Conservation (phyloP, 2,113 vertebrate genomes). For the Labeo catla region DNA sequence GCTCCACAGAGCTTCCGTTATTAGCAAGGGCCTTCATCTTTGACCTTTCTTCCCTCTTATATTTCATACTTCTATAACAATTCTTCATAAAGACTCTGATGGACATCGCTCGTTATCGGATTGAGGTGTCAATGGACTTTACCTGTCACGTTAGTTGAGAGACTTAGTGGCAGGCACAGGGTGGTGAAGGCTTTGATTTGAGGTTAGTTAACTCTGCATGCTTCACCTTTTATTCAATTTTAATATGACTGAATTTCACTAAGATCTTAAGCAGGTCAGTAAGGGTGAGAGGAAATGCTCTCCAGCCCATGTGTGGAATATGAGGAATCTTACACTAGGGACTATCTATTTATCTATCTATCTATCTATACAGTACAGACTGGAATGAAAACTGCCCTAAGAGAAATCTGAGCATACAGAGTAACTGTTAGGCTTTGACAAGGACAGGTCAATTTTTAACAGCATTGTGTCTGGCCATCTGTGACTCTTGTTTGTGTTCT, state of each 20-base stretch:
- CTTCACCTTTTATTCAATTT: background rate
- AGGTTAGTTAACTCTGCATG: background rate
- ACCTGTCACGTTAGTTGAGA: background rate
- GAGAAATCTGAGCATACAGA: background rate
- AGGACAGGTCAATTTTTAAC: background rate
- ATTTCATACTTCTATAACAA: slow-evolving; percentile 85
- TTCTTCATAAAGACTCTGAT: slow-evolving; percentile 70
- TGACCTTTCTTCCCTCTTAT: slow-evolving; percentile 64
- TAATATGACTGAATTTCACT: background rate
- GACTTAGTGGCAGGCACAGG: background rate
- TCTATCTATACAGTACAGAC: background rate
- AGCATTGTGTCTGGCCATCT: background rate
- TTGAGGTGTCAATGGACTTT: background rate
- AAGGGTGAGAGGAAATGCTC: background rate
- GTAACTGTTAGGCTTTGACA: background rate
- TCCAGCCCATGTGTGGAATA: too few relatives aligned
- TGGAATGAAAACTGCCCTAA: background rate
- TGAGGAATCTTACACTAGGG: background rate
- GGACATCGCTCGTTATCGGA: background rate
- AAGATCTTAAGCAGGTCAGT: background rate
- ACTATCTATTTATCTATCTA: too few relatives aligned
- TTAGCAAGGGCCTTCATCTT: slow-evolving; percentile 74
- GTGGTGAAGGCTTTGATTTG: slow-evolving; percentile 16
- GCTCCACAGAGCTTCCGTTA: slow-evolving; percentile 71
- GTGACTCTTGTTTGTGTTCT: background rate